A percentile compares a stretch with the other conserved stretches of the same genome.
Conservation (phyloP, 92 coral and sea anemone genomes). For the Hydrozoanthus gracilis region DNA sequence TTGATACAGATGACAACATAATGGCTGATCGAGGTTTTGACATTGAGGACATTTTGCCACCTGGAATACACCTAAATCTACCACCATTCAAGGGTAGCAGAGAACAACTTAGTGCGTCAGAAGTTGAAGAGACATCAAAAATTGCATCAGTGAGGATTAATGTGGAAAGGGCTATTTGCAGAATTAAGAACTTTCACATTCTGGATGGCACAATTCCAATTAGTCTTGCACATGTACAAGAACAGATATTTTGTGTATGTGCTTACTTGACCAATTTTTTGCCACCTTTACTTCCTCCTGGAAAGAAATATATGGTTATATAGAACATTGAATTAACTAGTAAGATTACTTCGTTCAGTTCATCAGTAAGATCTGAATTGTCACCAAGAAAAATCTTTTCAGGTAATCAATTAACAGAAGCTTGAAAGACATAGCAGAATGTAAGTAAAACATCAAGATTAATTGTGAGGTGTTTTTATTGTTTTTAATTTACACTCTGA, state of each 20-base stretch:
- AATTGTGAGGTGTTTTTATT: no score
- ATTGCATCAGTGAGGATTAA: constrained; percentile 68
- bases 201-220: constrained; percentile 62
- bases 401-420: no score
- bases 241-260: constrained; percentile 63
- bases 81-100: constrained; percentile 73
- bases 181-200: constrained; percentile 69
- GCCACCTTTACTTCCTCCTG: constrained; percentile 36
- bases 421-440: no score
- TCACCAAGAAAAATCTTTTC: no score
- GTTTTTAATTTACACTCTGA: no score
- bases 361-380: no score
- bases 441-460: no score
- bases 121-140: constrained; percentile 39
- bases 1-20: constrained; percentile 35
- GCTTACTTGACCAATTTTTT: background rate
- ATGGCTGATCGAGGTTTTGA: constrained; percentile 26
- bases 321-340: no score
- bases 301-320: no score
- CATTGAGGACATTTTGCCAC: constrained; percentile 20
- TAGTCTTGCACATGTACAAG: constrained; percentile 63
- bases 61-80: constrained; percentile 38
- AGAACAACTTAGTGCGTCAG: constrained; percentile 62
- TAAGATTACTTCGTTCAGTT: no score
- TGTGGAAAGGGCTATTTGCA: constrained; percentile 66